Percentiles rank a stretch among this genome's conserved stretches.
phyloP scores from a whole-genome alignment of 1,140 invertebrate genomes.

The Cydia fagiglandana region DNA sequence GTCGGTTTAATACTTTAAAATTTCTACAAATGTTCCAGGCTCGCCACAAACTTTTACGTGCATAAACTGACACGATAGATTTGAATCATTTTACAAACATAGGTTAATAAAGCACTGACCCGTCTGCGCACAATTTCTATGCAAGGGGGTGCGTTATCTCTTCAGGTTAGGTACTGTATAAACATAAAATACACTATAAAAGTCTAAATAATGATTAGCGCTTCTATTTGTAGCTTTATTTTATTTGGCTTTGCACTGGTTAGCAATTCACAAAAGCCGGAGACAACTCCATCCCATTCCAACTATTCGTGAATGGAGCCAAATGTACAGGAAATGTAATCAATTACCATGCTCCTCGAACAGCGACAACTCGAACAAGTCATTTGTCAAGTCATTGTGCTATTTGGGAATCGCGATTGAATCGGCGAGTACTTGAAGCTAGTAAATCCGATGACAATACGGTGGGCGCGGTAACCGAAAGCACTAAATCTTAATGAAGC shows the following conservation, averaged over 20 bases:
- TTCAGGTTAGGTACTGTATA: too few species aligned
- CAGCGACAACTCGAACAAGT: slow-evolving; percentile 18
- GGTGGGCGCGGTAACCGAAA: background rate
- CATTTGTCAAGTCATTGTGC: slow-evolving; percentile 31
- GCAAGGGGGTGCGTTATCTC: too few species aligned
- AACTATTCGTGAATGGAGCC: slow-evolving; percentile 10
- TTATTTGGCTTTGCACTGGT: background rate
- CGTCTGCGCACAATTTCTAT: too few species aligned
- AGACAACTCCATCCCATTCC: slow-evolving; percentile 3
- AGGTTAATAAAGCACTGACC: too few species aligned
- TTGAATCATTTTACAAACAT: too few species aligned
- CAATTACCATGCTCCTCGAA: slow-evolving; percentile 40
- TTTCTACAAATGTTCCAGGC: too few species aligned
- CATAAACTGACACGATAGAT: too few species aligned
- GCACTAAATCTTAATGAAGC: background rate
- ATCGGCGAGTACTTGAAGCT: slow-evolving; percentile 7
- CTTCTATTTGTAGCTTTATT: too few species aligned
- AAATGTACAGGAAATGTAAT: slow-evolving; percentile 50
- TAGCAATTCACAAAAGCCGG: background rate
- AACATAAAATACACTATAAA: too few species aligned
- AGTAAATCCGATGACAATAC: slow-evolving; percentile 14
- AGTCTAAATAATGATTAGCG: too few species aligned
- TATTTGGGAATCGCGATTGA: slow-evolving; percentile 28
- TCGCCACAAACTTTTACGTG: too few species aligned
- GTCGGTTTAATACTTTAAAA: too few species aligned